phyloP scores from a whole-genome alignment of 2,113 vertebrate genomes.

The Petrocephalus microphthalmus region DNA sequence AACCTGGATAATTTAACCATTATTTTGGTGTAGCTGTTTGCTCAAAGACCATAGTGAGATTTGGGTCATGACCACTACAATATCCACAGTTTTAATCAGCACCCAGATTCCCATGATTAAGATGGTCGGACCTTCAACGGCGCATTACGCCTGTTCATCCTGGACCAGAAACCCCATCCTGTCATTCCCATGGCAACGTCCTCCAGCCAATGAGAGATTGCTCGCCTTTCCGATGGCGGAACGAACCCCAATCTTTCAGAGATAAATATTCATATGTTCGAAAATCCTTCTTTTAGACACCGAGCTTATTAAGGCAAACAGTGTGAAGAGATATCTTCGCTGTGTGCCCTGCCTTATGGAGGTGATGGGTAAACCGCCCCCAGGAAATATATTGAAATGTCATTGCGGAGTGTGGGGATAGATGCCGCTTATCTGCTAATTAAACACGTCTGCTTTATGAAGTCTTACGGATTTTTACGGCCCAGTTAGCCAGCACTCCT shows the following conservation, averaged over 20 bases:
- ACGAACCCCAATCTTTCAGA: conserved; percentile 26
- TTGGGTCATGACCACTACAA: not conserved
- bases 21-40: not conserved
- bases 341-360: conserved; percentile 22
- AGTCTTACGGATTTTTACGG: not conserved
- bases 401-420: conserved; percentile 27
- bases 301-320: conserved; percentile 35
- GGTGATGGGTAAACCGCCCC: not conserved
- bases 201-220: conserved; percentile 22
- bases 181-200: conserved; percentile 35
- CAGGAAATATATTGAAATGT: conserved; percentile 35
- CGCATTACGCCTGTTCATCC: conserved; percentile 8
- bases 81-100: not conserved
- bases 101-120: not conserved
- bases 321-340: conserved; percentile 23
- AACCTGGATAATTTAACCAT: not conserved
- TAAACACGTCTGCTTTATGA: not conserved
- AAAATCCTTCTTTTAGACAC: conserved; percentile 19
- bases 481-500: not conserved
- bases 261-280: conserved; percentile 25
- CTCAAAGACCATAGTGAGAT: not conserved
- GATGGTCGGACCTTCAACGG: not conserved
- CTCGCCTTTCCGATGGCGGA: conserved; percentile 29
- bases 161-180: conserved; percentile 10
- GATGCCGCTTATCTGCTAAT: not conserved